Evolutionary conservation across 2,113 vertebrate species (phyloP).

Genomic region (Oreochromis spilurus): DNA sequence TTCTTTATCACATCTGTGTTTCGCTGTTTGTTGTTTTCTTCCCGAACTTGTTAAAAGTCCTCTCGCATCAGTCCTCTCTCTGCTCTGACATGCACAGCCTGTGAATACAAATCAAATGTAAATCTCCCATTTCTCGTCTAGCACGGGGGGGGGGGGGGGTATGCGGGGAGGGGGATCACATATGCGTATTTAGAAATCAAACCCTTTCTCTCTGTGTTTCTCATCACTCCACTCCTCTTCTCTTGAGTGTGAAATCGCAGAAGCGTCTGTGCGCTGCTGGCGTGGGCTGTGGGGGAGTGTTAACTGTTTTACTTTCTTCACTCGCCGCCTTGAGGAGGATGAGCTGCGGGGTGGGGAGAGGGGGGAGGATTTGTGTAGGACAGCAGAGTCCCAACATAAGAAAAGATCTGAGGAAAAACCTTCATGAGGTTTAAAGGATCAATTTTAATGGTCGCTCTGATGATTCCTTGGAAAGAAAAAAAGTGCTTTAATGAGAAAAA

Average conservation of each 20-base stretch:
- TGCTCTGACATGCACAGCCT: constrained; percentile 15
- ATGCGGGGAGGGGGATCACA: not conserved
- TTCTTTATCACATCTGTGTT: constrained; percentile 1
- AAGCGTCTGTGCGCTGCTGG: constrained; percentile 28
- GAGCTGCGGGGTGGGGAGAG: not conserved
- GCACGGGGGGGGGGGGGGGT: not conserved
- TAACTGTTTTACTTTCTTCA: constrained; percentile 4
- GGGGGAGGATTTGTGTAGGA: constrained; percentile 1
- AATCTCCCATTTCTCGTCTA: constrained; percentile 16
- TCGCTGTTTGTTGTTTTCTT: not conserved
- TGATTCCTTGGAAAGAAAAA: not conserved
- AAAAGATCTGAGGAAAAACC: constrained; percentile 14
- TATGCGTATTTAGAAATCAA: not conserved
- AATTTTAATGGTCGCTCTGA: not conserved
- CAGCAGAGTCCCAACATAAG: constrained; percentile 3
- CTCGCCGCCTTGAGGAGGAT: constrained; percentile 7
- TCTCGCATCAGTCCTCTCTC: constrained; percentile 12
- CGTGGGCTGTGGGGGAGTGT: constrained; percentile 43
- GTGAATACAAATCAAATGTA: constrained; percentile 49
- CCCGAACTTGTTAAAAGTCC: constrained; percentile 26
- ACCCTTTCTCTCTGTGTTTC: not conserved
- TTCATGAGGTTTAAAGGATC: not conserved
- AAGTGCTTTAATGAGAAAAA: not conserved
- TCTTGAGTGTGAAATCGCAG: constrained; percentile 38
- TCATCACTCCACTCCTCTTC: constrained; percentile 16